These are phyloP conservation scores for Falcaria lacertinaria DNA, from an alignment of 2,888 invertebrate genomes.

Conservation along the genomic window DNA sequence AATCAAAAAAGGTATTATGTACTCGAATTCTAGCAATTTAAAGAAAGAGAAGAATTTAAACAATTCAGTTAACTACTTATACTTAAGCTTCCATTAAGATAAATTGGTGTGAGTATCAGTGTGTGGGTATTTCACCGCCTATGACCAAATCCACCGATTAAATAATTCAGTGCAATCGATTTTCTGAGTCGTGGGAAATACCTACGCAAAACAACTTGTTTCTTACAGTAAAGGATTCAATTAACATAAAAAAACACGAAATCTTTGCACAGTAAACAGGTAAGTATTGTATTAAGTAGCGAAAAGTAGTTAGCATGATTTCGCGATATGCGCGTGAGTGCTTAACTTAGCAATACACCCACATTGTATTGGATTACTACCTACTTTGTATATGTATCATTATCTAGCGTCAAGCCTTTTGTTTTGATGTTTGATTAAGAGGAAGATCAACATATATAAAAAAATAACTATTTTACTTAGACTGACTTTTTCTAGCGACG, in stretches of 20 bases:
- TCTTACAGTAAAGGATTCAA: not conserved
- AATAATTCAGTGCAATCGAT: slow-evolving; percentile 1
- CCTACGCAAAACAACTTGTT: not conserved
- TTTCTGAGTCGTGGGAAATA: not conserved
- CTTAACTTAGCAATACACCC: too few species aligned
- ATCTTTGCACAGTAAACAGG: not conserved
- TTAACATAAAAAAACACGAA: not conserved
- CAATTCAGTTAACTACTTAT: not conserved
- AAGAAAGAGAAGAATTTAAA: not conserved
- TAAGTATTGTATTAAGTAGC: too few species aligned
- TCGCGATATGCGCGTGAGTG: too few species aligned
- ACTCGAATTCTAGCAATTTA: too few species aligned
- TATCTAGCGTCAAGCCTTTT: too few species aligned
- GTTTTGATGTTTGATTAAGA: too few species aligned
- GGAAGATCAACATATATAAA: too few species aligned
- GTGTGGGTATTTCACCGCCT: not conserved
- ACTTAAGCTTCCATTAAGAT: not conserved
- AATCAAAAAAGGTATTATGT: too few species aligned
- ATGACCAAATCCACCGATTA: slow-evolving; percentile 1
- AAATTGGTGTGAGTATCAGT: not conserved
- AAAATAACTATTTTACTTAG: too few species aligned
- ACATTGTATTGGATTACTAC: not conserved
- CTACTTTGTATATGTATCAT: too few species aligned
- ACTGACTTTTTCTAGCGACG: too few species aligned
- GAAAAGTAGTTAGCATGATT: not conserved